A percentile compares a stretch with the other conserved stretches of the same genome.
Conservation (phyloP, 2,888 invertebrate species). For the Oasisia sp. region DNA sequence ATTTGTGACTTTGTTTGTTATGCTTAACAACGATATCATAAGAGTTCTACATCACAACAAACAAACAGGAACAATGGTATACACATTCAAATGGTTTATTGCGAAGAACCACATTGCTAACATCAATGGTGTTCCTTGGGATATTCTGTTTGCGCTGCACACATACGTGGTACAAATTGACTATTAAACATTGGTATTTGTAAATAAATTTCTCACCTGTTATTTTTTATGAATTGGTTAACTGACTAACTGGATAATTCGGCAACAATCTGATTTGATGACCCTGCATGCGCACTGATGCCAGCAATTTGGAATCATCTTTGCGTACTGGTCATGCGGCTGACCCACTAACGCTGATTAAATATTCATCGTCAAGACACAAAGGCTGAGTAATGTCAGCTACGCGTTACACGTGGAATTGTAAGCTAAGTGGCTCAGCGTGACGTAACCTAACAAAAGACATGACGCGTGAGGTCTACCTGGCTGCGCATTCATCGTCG, state of each 20-base stretch:
- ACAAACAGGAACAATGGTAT: background rate
- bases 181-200: background rate
- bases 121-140: background rate
- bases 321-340: background rate
- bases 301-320: background rate
- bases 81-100: background rate
- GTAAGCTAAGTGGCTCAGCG: no score
- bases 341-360: no score
- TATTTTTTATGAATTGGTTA: background rate
- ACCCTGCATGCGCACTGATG: background rate
- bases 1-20: background rate
- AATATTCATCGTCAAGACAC: no score
- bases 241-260: background rate
- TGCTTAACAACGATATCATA: background rate
- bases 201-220: background rate
- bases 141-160: background rate
- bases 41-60: background rate
- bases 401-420: no score
- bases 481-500: no score
- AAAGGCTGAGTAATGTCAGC: no score
- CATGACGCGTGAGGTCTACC: no score
- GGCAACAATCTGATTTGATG: background rate
- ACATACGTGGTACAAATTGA: background rate
- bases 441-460: no score
- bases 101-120: background rate